Base-by-base conservation (phyloP, 2,113 vertebrate genomes). In the Nycticebus coucang region DNA sequence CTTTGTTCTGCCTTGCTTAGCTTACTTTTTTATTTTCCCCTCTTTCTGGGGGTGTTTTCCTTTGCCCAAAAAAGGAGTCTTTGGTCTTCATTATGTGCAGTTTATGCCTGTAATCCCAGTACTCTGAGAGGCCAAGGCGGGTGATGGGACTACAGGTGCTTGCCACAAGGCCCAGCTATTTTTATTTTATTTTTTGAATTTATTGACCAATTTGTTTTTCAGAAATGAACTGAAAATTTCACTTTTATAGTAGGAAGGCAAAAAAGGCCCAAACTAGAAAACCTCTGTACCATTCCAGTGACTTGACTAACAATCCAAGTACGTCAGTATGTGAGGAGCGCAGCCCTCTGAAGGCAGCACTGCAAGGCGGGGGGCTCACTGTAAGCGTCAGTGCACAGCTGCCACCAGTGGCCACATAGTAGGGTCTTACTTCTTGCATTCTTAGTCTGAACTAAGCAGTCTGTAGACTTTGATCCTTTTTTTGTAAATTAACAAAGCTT, bases 131-230 rank as follows among this genome's bases (percentile, higher is more conserved):
- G 45, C 45, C 45, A 9, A 50, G 45, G 45, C 45, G 9, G 45
- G 41, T 41, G 41, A 41, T 41, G 41, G 41, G 45, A 50, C 45
- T 50, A 50, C 45, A 2, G 45, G 45, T 10, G 10, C 45, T 10
- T 50, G 45, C 45, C 45, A 50, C 45, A 50, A 50, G 45, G 8
- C 45, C 7, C 45, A 50, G 45, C 41, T 41, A 41, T 41, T 41
- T 41, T 41, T 41, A 41, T 41, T 41, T 41, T 41, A 41, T 41
- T 41, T 41, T 41, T 41, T 2, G 99, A 99, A 97, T 99, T 99
- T 98, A 99, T 99, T 4, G 99, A 99, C 98, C 99, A 99, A 97
- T 99, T 99, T 96, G 99, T 99, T 97, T 99, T 99, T 89, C 99
- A 99, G 98, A 99, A 99, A 91, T 99, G 98, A 98, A 97, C 95